These are phyloP conservation scores for Pterostichus madidus DNA, from an alignment of 2,888 invertebrate species.

Conservation along the genomic window DNA sequence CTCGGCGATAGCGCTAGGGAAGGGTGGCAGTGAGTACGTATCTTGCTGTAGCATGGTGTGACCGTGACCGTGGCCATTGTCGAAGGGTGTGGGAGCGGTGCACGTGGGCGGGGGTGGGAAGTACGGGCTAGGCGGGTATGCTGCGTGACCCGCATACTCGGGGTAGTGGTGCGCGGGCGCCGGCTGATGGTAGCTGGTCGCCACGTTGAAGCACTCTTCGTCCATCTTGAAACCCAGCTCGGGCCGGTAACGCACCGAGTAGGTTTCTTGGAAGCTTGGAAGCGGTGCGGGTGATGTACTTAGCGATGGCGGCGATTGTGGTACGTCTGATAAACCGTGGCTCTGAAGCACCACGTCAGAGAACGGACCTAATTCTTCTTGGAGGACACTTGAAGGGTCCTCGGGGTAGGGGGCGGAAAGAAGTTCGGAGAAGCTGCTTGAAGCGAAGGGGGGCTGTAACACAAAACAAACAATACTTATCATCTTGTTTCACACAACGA, in stretches of 20 bases:
- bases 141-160: slow-evolving; percentile 81
- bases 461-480: slow-evolving; percentile 72
- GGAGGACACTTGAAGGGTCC: slow-evolving; percentile 84
- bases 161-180: slow-evolving; percentile 80
- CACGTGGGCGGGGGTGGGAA: slow-evolving; percentile 82
- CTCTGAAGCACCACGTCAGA: slow-evolving; percentile 81
- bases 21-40: slow-evolving; percentile 85
- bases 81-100: slow-evolving; percentile 76
- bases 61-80: slow-evolving; percentile 61
- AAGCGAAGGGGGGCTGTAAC: slow-evolving; percentile 88
- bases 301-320: slow-evolving; percentile 74
- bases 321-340: slow-evolving; percentile 58
- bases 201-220: slow-evolving; percentile 88
- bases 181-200: slow-evolving; percentile 80
- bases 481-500: not conserved
- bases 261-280: slow-evolving; percentile 94
- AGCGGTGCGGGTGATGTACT: slow-evolving; percentile 81
- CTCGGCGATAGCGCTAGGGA: slow-evolving; percentile 84
- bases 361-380: slow-evolving; percentile 87
- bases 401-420: slow-evolving; percentile 87
- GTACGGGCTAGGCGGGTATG: slow-evolving; percentile 80
- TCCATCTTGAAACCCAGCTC: slow-evolving; percentile 89
- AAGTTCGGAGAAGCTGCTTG: slow-evolving; percentile 88
- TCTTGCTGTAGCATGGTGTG: slow-evolving; percentile 77
- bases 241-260: slow-evolving; percentile 86